These are phyloP conservation scores for Oxytorus armatus DNA, from an alignment of 2,888 invertebrate species.

Conservation along the genomic window DNA sequence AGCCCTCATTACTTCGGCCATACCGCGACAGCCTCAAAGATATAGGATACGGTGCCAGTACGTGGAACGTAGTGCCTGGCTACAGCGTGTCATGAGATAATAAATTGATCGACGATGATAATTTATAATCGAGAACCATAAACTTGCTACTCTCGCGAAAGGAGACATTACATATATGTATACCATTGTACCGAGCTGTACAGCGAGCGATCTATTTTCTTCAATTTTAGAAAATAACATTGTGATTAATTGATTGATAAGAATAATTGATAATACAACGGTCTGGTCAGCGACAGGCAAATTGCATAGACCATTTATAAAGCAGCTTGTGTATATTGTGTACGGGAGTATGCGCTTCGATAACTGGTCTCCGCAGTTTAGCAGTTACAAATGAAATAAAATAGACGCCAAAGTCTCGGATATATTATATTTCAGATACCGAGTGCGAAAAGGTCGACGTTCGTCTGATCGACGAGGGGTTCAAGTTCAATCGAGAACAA, in stretches of 20 bases:
- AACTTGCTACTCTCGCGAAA: not conserved
- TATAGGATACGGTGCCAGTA: not conserved
- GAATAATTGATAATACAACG: constrained; percentile 50
- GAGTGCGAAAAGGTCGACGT: too few relatives aligned
- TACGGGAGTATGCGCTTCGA: not conserved
- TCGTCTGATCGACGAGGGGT: not conserved
- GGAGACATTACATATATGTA: not conserved
- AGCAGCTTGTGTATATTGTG: not conserved
- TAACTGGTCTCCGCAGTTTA: not conserved
- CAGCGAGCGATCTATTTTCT: constrained; percentile 41
- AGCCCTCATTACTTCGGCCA: not conserved
- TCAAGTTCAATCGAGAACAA: not conserved
- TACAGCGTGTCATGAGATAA: constrained; percentile 33
- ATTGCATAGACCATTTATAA: constrained; percentile 46
- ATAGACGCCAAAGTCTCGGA: too few relatives aligned
- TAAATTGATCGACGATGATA: constrained; percentile 53
- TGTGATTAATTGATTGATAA: constrained; percentile 62
- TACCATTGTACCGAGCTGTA: not conserved
- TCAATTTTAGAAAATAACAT: constrained; percentile 49
- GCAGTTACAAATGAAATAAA: not conserved
- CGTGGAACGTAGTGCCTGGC: not conserved
- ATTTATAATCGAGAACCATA: constrained; percentile 36
- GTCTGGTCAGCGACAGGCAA: constrained; percentile 39
- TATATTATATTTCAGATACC: too few relatives aligned
- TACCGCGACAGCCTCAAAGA: not conserved